Percentiles rank a stretch among this genome's conserved stretches.
phyloP scores from a whole-genome alignment of 2,888 invertebrate genomes.

The Mechanitis mazaeus region DNA sequence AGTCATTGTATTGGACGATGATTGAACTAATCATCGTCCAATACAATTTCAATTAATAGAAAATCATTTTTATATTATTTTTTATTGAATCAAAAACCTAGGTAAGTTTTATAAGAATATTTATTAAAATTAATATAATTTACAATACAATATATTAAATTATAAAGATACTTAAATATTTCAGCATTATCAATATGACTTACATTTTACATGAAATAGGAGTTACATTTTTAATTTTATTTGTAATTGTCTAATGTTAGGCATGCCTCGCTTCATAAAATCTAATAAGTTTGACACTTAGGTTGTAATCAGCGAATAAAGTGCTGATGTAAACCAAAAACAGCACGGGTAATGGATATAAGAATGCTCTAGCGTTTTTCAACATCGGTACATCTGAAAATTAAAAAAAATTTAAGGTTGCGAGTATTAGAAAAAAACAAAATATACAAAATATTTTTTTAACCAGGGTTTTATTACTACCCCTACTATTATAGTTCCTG shows the following conservation, averaged over 20 bases:
- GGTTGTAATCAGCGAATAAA: conserved; percentile 87
- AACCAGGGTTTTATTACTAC: no score
- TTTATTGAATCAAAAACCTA: not conserved
- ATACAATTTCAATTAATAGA: conserved; percentile 5
- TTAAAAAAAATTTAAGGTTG: not conserved
- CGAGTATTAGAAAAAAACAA: no score
- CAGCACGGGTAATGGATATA: conserved; percentile 88
- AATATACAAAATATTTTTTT: no score
- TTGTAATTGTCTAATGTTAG: not conserved
- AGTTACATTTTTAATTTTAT: no score
- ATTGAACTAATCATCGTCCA: conserved; percentile 34
- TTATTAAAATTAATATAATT: conserved; percentile 11
- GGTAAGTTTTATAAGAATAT: conserved; percentile 1
- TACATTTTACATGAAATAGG: not conserved
- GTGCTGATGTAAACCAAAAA: conserved; percentile 87
- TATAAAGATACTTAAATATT: no score
- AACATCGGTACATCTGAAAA: conserved; percentile 88
- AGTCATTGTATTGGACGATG: conserved; percentile 69
- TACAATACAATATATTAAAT: conserved; percentile 6
- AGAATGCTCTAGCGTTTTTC: conserved; percentile 88
- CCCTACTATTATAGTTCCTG: no score
- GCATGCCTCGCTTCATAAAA: conserved; percentile 79
- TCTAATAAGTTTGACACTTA: conserved; percentile 86
- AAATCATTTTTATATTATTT: conserved; percentile 10
- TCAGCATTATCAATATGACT: not conserved